Evolutionary conservation across 2,113 vertebrate genomes (phyloP).

Genomic region (Tyrannus savana): DNA sequence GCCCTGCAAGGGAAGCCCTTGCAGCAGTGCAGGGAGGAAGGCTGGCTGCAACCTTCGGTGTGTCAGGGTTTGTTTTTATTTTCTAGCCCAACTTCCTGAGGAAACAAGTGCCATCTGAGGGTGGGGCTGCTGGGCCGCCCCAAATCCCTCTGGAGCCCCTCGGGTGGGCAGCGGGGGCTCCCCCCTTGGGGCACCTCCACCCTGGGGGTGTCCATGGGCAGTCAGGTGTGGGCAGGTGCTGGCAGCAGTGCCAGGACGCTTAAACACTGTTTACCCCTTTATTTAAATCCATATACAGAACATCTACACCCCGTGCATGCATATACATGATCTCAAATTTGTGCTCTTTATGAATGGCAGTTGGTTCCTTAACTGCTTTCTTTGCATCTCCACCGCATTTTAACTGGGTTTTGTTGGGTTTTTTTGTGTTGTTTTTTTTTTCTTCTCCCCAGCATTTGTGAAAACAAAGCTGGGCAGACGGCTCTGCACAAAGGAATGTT

Average conservation of each 20-base stretch:
- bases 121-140: neutral
- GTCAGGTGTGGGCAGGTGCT: neutral
- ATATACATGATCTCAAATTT: neutral
- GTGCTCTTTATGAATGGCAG: neutral
- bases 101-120: neutral
- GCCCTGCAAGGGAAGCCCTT: neutral
- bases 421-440: neutral
- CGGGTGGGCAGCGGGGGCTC: neutral
- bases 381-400: constrained; percentile 9
- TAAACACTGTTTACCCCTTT: neutral
- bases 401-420: neutral
- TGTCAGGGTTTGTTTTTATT: constrained; percentile 9
- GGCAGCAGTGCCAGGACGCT: neutral
- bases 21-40: neutral
- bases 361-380: constrained; percentile 17
- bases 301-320: neutral
- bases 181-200: neutral
- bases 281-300: neutral
- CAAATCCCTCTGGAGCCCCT: neutral
- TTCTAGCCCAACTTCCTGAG: constrained; percentile 34
- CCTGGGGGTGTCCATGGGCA: neutral
- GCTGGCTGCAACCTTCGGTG: neutral
- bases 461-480: constrained; percentile 45
- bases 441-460: neutral
- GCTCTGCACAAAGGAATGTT: constrained; percentile 31